Base-by-base conservation (phyloP, 1,140 invertebrate species). In the Procambarus virginalis region DNA sequence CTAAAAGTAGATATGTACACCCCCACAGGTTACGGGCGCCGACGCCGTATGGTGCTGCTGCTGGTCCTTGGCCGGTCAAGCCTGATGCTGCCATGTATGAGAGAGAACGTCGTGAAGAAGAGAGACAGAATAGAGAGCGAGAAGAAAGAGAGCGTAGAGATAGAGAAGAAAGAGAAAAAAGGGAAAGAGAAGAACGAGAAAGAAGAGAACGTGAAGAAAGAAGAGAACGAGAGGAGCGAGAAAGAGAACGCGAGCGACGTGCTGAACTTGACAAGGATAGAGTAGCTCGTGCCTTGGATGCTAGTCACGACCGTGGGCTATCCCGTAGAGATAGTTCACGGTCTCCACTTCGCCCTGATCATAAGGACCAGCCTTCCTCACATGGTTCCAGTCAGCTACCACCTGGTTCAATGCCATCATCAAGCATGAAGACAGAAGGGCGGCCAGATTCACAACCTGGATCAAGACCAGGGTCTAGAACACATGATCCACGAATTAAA, bases 381-480 rank as follows among this genome's bases (percentile, higher is more conserved):
- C 81, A 85, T 48, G 55, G 46, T 20, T 83, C 91, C 46, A 75
- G 45, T 45, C 85, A 82, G n/a, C 51, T 79, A 17, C 76, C 91
- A 45, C 55, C 82, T n/a, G 79, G 80, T 14, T 55, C n/a, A 45
- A 48, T 84, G 34, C 82, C 82, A 12, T 80, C 81, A n/a, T 85
- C 83, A 51, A 84, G 88, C 55, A 76, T 82, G 20, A 91, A 91
- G 78, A 70, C 46, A 76, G 91, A 91, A n/a, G 83, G 84, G 22
- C 83, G 91, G n/a, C 91, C 91, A n/a, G 91, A 91, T 70, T 91
- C 91, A 46, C 78, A 68, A 58, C 91, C 91, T 9, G 87, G 86
- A 17, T 91, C 91, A 22, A 89, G 91, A 60, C 91, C 91, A 6
- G 84, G 86, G n/a, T 90, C 89, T 55, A 82, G 91, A 49, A 89